Percentiles rank a stretch among this genome's conserved stretches.
phyloP scores from a whole-genome alignment of 2,888 invertebrate species.

The Notodonta dromedarius region DNA sequence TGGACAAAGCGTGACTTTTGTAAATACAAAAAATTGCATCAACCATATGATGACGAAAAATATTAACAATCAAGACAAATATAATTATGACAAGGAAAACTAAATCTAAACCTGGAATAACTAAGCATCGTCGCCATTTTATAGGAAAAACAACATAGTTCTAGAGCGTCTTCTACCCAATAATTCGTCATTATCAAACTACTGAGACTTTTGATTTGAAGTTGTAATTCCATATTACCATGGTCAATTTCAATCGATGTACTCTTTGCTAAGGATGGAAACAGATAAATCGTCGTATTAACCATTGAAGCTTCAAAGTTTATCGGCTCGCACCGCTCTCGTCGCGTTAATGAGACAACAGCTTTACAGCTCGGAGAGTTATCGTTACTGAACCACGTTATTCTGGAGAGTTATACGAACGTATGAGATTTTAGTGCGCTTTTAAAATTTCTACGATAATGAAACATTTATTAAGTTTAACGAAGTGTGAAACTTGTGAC shows the following conservation, averaged over 20 bases:
- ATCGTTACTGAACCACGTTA: conserved; percentile 38
- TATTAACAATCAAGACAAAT: too few relatives aligned
- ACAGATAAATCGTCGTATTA: conserved; percentile 76
- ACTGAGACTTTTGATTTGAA: too few relatives aligned
- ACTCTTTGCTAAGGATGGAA: conserved; percentile 33
- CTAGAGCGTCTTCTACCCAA: too few relatives aligned
- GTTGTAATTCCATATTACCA: background rate
- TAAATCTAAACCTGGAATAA: too few relatives aligned
- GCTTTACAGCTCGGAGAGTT: conserved; percentile 59
- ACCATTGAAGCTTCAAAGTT: conserved; percentile 56
- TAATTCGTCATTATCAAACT: too few relatives aligned
- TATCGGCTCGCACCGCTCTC: conserved; percentile 19
- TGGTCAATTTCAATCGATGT: conserved; percentile 4
- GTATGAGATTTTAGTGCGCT: conserved; percentile 33
- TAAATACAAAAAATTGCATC: too few relatives aligned
- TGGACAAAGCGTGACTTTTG: too few relatives aligned
- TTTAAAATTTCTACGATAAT: conserved; percentile 2
- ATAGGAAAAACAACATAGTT: too few relatives aligned
- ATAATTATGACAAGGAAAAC: too few relatives aligned
- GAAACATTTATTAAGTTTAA: background rate
- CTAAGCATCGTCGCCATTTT: too few relatives aligned
- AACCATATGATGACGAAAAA: too few relatives aligned
- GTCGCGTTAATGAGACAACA: conserved; percentile 70
- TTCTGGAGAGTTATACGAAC: conserved; percentile 17
- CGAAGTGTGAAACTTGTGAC: background rate